A percentile compares a stretch with the other conserved stretches of the same genome.
phyloP scores from a whole-genome alignment of 2,113 vertebrate species.

The Phyllostomus discolor region DNA sequence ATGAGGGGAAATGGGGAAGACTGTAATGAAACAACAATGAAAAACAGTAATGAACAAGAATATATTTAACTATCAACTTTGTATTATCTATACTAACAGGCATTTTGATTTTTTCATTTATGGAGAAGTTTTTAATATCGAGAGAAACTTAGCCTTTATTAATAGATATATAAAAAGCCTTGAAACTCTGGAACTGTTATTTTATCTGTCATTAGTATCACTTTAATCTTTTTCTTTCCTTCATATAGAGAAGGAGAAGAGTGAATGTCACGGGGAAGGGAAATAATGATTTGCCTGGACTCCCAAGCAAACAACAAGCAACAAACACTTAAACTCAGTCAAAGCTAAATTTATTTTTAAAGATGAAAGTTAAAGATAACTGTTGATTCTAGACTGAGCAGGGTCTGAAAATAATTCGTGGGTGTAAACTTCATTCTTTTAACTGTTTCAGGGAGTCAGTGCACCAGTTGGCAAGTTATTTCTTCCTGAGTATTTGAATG shows the following conservation, averaged over 20 bases:
- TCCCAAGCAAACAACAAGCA: neutral
- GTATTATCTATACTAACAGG: neutral
- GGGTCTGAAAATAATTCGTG: neutral
- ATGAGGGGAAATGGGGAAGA: no score
- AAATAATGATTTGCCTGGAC: neutral
- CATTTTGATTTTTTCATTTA: neutral
- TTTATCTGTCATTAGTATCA: neutral
- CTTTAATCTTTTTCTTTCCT: neutral
- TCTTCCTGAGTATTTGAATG: neutral
- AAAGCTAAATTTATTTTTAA: neutral
- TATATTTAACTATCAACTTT: neutral
- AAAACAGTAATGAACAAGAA: neutral
- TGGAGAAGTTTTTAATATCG: neutral
- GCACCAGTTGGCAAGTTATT: neutral
- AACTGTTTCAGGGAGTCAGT: neutral
- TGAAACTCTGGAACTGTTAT: neutral
- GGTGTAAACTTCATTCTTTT: neutral
- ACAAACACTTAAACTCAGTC: neutral
- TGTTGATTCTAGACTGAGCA: neutral
- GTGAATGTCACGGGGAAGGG: neutral
- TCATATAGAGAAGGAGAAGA: neutral
- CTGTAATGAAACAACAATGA: neutral
- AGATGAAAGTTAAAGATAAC: neutral
- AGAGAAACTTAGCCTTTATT: neutral
- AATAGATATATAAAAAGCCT: neutral